Evolutionary conservation across 2,113 vertebrate species (phyloP).

Genomic region (Zingel zingel): DNA sequence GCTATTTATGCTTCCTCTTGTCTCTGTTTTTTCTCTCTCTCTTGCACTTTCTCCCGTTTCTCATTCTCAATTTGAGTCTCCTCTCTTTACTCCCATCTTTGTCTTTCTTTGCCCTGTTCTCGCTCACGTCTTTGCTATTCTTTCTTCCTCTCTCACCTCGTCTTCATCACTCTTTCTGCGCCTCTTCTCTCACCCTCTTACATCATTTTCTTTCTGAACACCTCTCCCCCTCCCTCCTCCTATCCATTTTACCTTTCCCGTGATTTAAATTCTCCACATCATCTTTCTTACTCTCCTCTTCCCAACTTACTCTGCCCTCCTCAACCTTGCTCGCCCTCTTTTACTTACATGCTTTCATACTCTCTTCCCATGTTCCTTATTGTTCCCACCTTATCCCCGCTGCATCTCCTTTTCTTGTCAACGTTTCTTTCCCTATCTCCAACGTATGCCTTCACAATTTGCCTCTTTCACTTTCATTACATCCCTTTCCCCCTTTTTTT

Average conservation of each 20-base stretch:
- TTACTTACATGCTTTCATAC: slow-evolving; percentile 7
- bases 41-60: slow-evolving; percentile 38
- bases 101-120: slow-evolving; percentile 38
- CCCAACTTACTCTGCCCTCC: slow-evolving; percentile 17
- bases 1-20: slow-evolving; percentile 62
- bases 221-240: slow-evolving; percentile 12
- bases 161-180: slow-evolving; percentile 49
- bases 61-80: slow-evolving; percentile 63
- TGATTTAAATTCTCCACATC: slow-evolving; percentile 53
- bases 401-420: slow-evolving; percentile 1
- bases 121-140: slow-evolving; percentile 55
- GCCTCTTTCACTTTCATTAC: background rate
- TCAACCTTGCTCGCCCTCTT: slow-evolving; percentile 5
- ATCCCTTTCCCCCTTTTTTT: background rate
- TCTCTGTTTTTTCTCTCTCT: slow-evolving; percentile 22
- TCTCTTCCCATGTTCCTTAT: slow-evolving; percentile 5
- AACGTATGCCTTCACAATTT: background rate
- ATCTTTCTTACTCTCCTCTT: slow-evolving; percentile 41
- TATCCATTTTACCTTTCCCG: slow-evolving; percentile 46
- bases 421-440: slow-evolving; percentile 13
- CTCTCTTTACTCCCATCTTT: slow-evolving; percentile 35
- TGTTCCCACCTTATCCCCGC: slow-evolving; percentile 7
- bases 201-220: slow-evolving; percentile 61
- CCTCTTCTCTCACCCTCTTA: slow-evolving; percentile 37
- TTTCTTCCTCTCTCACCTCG: slow-evolving; percentile 32